Conservation (phyloP, 2,888 invertebrate species). For the Lasioglossum malachurum region DNA sequence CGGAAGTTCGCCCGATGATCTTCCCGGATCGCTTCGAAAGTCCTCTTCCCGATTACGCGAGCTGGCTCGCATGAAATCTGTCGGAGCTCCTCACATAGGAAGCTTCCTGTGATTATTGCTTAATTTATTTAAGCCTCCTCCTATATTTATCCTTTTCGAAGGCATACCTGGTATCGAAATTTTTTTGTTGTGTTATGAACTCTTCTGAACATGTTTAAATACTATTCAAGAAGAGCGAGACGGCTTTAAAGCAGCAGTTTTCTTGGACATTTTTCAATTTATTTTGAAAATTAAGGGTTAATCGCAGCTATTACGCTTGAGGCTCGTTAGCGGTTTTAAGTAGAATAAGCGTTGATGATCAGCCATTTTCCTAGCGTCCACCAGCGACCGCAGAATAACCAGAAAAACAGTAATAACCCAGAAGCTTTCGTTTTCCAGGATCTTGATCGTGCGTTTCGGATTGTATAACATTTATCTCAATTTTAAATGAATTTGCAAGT, state of each 20-base stretch:
- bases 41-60: constrained; percentile 20
- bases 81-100: neutral
- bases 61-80: neutral
- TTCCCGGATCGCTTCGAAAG: neutral
- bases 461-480: neutral
- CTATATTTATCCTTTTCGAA: neutral
- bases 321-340: neutral
- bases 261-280: neutral
- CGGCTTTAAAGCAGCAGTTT: neutral
- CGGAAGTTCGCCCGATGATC: neutral
- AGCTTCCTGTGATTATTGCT: neutral
- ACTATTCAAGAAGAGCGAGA: neutral
- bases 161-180: too few species aligned
- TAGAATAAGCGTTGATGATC: constrained; percentile 1
- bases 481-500: too few species aligned
- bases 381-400: neutral
- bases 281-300: neutral
- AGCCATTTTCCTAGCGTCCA: neutral
- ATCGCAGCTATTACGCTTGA: neutral
- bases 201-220: neutral
- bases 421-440: neutral
- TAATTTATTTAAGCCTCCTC: neutral
- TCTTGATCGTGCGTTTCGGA: neutral
- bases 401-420: neutral
- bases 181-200: neutral